phyloP scores from a whole-genome alignment of 2,113 vertebrate species.

The Macrotis lagotis region DNA sequence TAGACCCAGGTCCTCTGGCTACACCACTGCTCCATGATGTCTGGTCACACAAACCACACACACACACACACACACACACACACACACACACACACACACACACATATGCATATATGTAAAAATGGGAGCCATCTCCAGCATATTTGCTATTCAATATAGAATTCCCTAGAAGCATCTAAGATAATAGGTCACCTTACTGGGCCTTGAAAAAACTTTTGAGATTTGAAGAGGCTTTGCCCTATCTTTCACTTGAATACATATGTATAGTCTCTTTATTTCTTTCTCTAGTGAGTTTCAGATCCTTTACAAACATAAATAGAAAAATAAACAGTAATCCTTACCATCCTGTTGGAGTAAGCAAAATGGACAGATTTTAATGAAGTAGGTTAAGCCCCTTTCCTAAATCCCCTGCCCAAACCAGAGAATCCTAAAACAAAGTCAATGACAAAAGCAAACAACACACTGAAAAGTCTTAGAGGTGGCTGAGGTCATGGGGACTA shows the following conservation, averaged over 20 bases:
- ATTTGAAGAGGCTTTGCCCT: neutral
- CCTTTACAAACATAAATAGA: neutral
- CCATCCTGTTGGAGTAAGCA: neutral
- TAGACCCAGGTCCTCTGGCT: too few species aligned
- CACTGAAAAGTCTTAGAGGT: neutral
- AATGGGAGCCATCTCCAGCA: neutral
- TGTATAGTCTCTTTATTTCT: neutral
- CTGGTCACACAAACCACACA: neutral
- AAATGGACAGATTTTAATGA: conserved; percentile 3
- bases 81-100: too few species aligned
- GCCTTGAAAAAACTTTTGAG: neutral
- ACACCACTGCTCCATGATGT: too few species aligned
- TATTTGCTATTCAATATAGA: neutral
- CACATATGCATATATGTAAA: too few species aligned
- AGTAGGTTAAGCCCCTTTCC: neutral
- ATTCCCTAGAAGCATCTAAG: neutral
- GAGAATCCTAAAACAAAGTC: neutral
- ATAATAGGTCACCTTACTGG: neutral
- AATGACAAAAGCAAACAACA: conserved; percentile 3
- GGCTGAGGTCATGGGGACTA: neutral
- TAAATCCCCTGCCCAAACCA: neutral
- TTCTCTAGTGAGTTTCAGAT: neutral
- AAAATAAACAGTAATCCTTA: conserved; percentile 5
- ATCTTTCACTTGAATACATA: neutral
- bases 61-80: too few species aligned